Base-by-base conservation (phyloP, 2,797 vertebrate species). In the Acanthornis magna region DNA sequence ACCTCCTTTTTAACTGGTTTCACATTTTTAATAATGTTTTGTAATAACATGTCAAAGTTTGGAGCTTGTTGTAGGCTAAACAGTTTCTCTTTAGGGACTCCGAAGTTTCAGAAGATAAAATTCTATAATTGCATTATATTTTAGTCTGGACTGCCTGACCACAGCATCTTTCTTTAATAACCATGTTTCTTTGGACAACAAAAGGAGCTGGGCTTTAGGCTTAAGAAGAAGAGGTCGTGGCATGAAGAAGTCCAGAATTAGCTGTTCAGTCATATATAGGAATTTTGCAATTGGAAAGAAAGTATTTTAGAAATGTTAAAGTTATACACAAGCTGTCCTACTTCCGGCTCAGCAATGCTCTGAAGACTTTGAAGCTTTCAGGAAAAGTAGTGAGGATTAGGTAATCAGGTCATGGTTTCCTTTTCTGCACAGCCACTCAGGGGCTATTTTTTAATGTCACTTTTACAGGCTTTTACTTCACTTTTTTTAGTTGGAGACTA, bases 81-180 rank as follows among this genome's bases (percentile, higher is more conserved):
- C 22, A 65, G 54, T 65, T 95, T 92, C 58, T 81, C 54, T 80
- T 16, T 62, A 38, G 61, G 50, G 79, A 48, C 42, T 84, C 20
- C 1, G 6, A 42, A 36, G 92, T 91, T 94, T 91, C 61, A 78
- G 73, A 81, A 78, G 70, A 86, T 86, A 62, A 90, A 92, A 86
- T 91, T 51, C 47, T 80, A 0, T 74, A 65, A 85, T 50, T 88
- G 29, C 30, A 11, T 76, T 32, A 13, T 81, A 84, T 88, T 86
- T 88, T 78, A 88, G 68, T 36, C 50, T 75, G 47, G 30, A 75
- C 58, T 62, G 47, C 51, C 68, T 68, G 62, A 80, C 73, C 13
- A 1, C 76, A 91, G 47, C 76, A 78, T 89, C 72, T 94, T 96
- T 95, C 34, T 92, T 89, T 80, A 88, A 92, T 84, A 91, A 81